A percentile compares a stretch with the other conserved stretches of the same genome.
Conservation (phyloP, 2,888 invertebrate species). For the Caenorhabditis plicata region DNA sequence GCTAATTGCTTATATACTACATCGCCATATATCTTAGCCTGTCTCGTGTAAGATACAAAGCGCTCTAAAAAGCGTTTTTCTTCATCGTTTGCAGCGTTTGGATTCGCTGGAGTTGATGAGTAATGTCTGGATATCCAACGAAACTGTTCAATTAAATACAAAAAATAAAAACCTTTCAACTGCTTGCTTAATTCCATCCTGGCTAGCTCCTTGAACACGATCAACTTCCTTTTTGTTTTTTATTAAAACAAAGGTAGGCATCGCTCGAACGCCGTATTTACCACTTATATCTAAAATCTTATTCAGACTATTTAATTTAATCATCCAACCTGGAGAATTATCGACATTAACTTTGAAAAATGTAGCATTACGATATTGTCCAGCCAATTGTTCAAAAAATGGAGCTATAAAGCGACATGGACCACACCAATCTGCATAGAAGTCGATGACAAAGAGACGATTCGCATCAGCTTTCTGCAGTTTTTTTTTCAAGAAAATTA, state of each 20-base stretch:
- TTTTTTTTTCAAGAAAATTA: too few relatives aligned
- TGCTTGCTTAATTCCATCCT: conserved; percentile 74
- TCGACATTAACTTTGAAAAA: conserved; percentile 89
- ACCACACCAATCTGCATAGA: conserved; percentile 60
- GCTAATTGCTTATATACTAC: conserved; percentile 54
- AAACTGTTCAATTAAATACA: neutral
- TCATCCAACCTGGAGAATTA: conserved; percentile 66
- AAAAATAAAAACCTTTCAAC: conserved; percentile 9
- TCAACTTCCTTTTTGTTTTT: conserved; percentile 79
- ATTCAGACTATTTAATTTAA: neutral
- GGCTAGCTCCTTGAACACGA: conserved; percentile 84
- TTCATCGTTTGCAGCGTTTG: conserved; percentile 37
- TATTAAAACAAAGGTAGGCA: conserved; percentile 97
- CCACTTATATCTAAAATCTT: conserved; percentile 71
- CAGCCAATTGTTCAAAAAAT: conserved; percentile 82
- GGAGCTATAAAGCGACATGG: conserved; percentile 82
- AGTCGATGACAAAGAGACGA: conserved; percentile 56
- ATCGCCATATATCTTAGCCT: conserved; percentile 48
- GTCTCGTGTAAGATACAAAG: neutral
- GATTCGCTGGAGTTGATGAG: conserved; percentile 32
- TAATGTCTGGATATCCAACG: conserved; percentile 20
- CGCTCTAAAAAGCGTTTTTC: conserved; percentile 50
- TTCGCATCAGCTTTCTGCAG: conserved; percentile 9
- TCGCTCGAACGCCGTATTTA: conserved; percentile 84
- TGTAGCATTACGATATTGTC: conserved; percentile 82